These are phyloP conservation scores for Aporophyla lueneburgensis DNA, from an alignment of 2,888 invertebrate species.

Conservation along the genomic window DNA sequence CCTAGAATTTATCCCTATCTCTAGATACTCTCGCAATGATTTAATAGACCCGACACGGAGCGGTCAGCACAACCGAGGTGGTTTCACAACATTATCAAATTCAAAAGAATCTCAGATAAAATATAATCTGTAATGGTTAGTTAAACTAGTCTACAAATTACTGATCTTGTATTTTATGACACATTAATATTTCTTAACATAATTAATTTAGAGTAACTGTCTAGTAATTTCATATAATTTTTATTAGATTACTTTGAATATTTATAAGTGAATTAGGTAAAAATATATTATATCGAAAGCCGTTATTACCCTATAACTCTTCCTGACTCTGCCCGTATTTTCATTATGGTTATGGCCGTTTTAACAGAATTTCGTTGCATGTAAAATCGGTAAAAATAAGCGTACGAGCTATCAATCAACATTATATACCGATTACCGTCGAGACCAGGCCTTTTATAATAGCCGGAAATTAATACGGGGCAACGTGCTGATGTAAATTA, in stretches of 20 bases:
- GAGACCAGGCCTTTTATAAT: slow-evolving; percentile 73
- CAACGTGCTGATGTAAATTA: slow-evolving; percentile 75
- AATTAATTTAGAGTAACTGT: slow-evolving; percentile 60
- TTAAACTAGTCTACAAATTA: slow-evolving; percentile 38
- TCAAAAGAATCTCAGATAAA: slow-evolving; percentile 28
- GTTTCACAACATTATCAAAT: slow-evolving; percentile 30
- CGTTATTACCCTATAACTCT: slow-evolving; percentile 75
- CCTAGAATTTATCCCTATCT: neutral
- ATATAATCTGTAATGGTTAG: slow-evolving; percentile 27
- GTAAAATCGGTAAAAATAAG: slow-evolving; percentile 82
- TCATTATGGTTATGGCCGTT: slow-evolving; percentile 79
- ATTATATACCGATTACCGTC: slow-evolving; percentile 83
- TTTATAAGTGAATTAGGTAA: slow-evolving; percentile 68
- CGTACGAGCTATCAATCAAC: slow-evolving; percentile 83
- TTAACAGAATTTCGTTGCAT: slow-evolving; percentile 78
- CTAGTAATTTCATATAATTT: slow-evolving; percentile 56
- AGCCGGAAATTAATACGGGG: slow-evolving; percentile 81
- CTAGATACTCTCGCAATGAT: neutral
- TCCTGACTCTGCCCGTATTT: slow-evolving; percentile 70
- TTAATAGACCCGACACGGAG: neutral
- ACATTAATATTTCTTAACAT: slow-evolving; percentile 56
- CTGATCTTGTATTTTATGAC: slow-evolving; percentile 57
- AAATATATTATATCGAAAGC: slow-evolving; percentile 69
- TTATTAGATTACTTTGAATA: slow-evolving; percentile 62
- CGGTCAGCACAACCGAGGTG: neutral